phyloP scores from a whole-genome alignment of 2,888 invertebrate species.

The Euplexia lucipara region DNA sequence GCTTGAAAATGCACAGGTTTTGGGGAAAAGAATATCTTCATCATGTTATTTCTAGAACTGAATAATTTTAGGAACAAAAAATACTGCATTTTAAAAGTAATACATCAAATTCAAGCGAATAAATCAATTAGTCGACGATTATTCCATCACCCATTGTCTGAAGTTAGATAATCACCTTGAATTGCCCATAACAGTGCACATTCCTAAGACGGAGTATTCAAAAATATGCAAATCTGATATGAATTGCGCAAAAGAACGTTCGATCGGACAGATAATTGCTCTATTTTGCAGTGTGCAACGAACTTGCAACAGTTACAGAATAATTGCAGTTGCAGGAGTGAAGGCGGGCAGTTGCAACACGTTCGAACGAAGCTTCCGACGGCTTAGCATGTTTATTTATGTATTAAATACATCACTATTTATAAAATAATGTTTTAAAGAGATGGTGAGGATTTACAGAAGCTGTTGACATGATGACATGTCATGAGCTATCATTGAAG shows the following conservation, averaged over 20 bases:
- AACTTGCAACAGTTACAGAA: conserved; percentile 56
- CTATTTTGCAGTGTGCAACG: conserved; percentile 60
- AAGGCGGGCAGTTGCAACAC: conserved; percentile 44
- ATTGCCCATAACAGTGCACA: not conserved
- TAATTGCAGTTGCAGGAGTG: conserved; percentile 51
- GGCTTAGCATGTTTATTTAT: conserved; percentile 13
- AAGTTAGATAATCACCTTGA: conserved; percentile 11
- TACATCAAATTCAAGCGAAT: not conserved
- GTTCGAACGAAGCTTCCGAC: conserved; percentile 50
- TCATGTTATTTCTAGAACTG: too few relatives aligned
- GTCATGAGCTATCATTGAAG: not conserved
- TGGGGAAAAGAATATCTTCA: not conserved
- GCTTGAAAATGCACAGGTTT: not conserved
- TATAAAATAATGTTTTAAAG: not conserved
- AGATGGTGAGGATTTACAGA: not conserved
- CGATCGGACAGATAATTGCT: conserved; percentile 58
- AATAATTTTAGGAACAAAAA: too few relatives aligned
- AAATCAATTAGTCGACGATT: not conserved
- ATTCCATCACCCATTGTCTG: not conserved
- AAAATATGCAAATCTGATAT: conserved; percentile 37
- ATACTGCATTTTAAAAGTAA: not conserved
- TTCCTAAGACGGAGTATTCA: conserved; percentile 1
- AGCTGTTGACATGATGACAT: not conserved
- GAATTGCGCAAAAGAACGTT: conserved; percentile 48
- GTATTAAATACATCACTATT: conserved; percentile 8